Evolutionary conservation across 1,140 invertebrate species (phyloP), one percentile per base, ranked within the genome.

Genomic region (Vollenhovia emeryi): DNA sequence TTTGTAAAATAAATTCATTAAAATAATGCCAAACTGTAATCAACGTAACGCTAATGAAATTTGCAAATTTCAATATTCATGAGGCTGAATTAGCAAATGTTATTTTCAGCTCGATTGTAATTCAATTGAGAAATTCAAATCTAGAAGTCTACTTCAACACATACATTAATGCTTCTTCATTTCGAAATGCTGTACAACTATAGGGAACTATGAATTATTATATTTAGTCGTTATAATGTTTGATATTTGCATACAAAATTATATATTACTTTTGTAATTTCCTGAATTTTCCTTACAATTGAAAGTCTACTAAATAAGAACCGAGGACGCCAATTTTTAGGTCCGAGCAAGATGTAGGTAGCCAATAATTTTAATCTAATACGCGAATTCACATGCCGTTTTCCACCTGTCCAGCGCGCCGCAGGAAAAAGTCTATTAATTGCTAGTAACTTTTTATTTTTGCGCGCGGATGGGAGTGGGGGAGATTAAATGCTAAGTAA

Each of bases 21-120:
- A 78, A 78, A 62, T 50, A n/a, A 79, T 36, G 30, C 11, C 5
- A 30, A 78, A 15, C 3, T 64, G 36, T 66, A 76, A 78, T 64
- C 21, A 27, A 43, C 21, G 8, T 3, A 64, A 64, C 43, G 40
- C 13, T 66, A 66, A 68, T 36, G 21, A 24, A 62, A 66, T 78
- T 64, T 78, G 59, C 24, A 36, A 64, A 66, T 78, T 66, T 78
- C 30, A 64, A 68, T 66, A 79, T 79, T 79, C n/a, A 24, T 66
- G 60, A 68, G 11, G 0, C n/a, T 18, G 40, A 76, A 76, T 76
- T 60, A 43, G 21, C 18, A 45, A 62, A 76, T 43, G 18, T 36
- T 68, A 60, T 62, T 62, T 62, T 43, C n/a, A 52, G 7, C 15
- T 79, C 21, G 3, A 24, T 78, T 0, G 15, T 57, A 66, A 68